Evolutionary conservation across 2,797 vertebrate species (phyloP), one percentile per base, ranked within the genome.

Genomic region (Petrocephalus schoutedeni): DNA sequence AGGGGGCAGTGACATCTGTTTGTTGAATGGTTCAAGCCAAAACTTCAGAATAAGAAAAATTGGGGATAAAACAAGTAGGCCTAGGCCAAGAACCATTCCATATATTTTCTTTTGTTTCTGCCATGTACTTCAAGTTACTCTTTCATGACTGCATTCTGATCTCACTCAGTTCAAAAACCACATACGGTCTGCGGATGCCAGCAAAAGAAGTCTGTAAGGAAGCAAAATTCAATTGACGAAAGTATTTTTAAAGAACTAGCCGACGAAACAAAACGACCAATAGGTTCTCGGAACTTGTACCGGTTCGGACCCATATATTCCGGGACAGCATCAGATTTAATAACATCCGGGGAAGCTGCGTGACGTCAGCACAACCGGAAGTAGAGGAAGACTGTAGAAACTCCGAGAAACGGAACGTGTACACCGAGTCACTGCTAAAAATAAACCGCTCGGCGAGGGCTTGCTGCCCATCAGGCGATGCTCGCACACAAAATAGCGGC

Each of bases 301-400:
- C 16, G 84, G 14, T n/a, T 86, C 28, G 14, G 74, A 9, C 10
- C 36, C 28, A 77, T 28, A 7, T 36, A 7, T 36, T 16, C 74
- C 10, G 28, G 14, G 16, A 9, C 56, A 8, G 10, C 21, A 10
- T 49, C 41, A 19, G 9, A 85, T 57, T 85, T 57, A 45, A n/a
- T 67, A 23, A 87, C 59, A 64, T 64, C 86, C 86, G 57, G 77
- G 14, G 49, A n/a, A 64, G 6, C 57, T 1, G 10, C 32, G 56
- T 59, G 36, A 86, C 80, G 58, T 67, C 56, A 64, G 16, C 51
- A 14, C 12, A 32, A 32, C 87, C 57, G 87, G 87, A 88, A 88
- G 80, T 10, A 41, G 57, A 36, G 23, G 41, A 64, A 36, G 8
- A 32, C 9, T 6, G 54, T 67, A 53, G 80, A 88, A 88, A 85